These are phyloP conservation scores for Opisthocomus hoazin DNA, from an alignment of 2,113 vertebrate species.

Conservation along the genomic window DNA sequence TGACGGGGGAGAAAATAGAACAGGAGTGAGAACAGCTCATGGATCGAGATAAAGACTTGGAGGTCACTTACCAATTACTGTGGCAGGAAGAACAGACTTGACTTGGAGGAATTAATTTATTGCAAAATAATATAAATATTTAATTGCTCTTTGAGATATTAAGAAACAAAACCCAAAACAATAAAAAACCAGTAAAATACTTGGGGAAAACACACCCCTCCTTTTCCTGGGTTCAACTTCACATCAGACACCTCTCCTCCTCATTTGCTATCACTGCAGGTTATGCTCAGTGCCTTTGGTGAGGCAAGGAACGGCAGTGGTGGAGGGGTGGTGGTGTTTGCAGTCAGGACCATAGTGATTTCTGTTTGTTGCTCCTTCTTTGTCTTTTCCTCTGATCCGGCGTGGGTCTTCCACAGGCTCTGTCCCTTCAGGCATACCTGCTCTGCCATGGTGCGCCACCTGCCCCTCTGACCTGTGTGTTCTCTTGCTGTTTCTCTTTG, in stretches of 20 bases:
- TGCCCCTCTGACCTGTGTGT: background rate
- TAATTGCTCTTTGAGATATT: background rate
- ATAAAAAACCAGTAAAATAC: background rate
- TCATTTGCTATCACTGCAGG: rapidly evolving
- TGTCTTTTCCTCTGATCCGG: background rate
- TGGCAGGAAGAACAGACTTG: background rate
- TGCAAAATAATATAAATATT: background rate
- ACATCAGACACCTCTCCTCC: background rate
- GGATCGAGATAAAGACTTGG: background rate
- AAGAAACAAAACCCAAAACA: background rate
- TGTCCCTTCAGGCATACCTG: background rate
- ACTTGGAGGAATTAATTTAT: background rate
- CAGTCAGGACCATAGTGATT: background rate
- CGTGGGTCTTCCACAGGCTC: background rate
- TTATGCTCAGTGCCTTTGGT: rapidly evolving
- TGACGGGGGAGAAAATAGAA: background rate
- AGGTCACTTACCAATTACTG: background rate
- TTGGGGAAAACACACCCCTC: background rate
- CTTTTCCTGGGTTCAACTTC: background rate
- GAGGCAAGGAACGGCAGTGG: background rate
- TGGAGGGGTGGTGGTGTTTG: rapidly evolving
- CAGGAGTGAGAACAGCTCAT: rapidly evolving
- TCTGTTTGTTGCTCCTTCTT: background rate
- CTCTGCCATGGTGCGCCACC: background rate
- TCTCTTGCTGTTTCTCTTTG: background rate